These are phyloP conservation scores for Epizoanthus scotinus DNA, from an alignment of 92 coral and sea anemone species.

Conservation along the genomic window DNA sequence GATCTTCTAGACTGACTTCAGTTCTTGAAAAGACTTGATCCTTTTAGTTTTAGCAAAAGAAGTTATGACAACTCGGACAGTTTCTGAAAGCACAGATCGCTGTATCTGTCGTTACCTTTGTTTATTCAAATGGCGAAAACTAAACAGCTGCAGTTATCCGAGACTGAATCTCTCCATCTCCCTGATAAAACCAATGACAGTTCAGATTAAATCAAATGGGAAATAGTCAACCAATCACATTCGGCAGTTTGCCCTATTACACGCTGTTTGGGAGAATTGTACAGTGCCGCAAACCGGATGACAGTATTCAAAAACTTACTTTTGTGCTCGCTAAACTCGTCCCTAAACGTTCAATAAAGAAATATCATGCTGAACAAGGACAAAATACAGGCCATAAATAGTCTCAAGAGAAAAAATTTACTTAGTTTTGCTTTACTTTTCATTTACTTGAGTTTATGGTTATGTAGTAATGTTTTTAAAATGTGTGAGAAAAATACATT, in stretches of 20 bases:
- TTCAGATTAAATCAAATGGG: constrained; percentile 31
- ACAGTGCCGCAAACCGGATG: constrained; percentile 1
- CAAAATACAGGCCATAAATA: not conserved
- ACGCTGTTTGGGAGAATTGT: constrained; percentile 42
- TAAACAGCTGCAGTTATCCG: constrained; percentile 26
- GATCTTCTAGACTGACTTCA: too few relatives aligned
- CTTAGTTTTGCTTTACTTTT: not conserved
- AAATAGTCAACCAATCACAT: constrained; percentile 28
- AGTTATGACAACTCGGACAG: too few relatives aligned
- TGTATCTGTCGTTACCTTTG: constrained; percentile 6
- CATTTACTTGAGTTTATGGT: not conserved
- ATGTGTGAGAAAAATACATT: constrained; percentile 31
- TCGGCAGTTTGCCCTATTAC: constrained; percentile 21
- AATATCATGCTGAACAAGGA: not conserved
- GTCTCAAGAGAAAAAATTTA: not conserved
- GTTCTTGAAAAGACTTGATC: too few relatives aligned
- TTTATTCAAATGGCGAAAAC: constrained; percentile 3
- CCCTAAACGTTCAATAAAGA: not conserved
- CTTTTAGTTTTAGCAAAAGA: too few relatives aligned
- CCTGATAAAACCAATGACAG: constrained; percentile 38
- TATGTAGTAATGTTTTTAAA: constrained; percentile 36
- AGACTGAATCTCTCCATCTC: constrained; percentile 23
- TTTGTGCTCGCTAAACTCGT: not conserved
- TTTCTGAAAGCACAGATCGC: not conserved
- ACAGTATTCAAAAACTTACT: not conserved